These are phyloP conservation scores for Bombus waltoni DNA, from an alignment of 1,140 invertebrate genomes.

Conservation along the genomic window DNA sequence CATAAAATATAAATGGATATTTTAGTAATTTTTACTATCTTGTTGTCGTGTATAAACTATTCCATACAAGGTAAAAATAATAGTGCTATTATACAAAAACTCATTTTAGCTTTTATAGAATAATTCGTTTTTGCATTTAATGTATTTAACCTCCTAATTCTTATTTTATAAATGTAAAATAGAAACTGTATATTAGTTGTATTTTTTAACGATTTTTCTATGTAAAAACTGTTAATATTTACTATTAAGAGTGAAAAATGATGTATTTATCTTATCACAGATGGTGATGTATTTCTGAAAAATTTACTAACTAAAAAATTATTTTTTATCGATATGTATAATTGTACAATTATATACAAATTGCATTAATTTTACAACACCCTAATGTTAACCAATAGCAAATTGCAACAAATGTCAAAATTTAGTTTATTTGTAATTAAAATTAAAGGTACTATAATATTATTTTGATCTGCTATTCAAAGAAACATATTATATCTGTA, in stretches of 20 bases:
- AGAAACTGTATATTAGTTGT: background rate
- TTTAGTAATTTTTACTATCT: slow-evolving; percentile 21
- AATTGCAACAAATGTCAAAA: background rate
- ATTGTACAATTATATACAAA: background rate
- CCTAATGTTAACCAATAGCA: slow-evolving; percentile 14
- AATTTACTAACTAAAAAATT: background rate
- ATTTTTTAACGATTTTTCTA: slow-evolving; percentile 20
- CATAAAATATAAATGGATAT: slow-evolving; percentile 6
- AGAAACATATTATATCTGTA: slow-evolving; percentile 11
- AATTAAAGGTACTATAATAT: background rate
- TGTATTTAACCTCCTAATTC: background rate
- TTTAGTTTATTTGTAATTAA: background rate
- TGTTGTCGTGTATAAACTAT: slow-evolving; percentile 21
- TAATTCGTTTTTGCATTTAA: slow-evolving; percentile 7
- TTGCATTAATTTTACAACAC: slow-evolving; percentile 45
- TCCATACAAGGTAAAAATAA: background rate
- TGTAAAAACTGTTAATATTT: slow-evolving; percentile 15
- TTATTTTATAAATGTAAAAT: slow-evolving; percentile 3
- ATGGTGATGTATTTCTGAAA: background rate
- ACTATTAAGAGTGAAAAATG: background rate
- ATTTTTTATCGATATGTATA: slow-evolving; percentile 4
- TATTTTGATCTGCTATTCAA: background rate
- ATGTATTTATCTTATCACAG: background rate
- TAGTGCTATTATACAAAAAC: background rate
- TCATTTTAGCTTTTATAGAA: background rate